Evolutionary conservation across 1,140 invertebrate genomes (phyloP), one percentile per base, ranked within the genome.

Genomic region (Bradysia coprophila): DNA sequence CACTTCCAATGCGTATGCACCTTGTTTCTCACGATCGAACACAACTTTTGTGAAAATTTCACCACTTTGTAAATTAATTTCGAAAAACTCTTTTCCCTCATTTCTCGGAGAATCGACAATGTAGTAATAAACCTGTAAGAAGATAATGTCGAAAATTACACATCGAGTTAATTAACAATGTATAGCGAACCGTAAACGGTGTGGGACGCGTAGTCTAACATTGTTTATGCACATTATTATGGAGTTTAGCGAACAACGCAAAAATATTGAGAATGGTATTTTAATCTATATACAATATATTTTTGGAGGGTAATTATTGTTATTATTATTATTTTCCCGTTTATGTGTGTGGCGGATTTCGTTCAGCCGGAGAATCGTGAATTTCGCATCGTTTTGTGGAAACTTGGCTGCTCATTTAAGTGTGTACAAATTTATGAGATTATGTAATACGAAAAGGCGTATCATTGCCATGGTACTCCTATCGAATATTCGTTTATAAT

Each of bases 1-100:
- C 43, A 96, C 88, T 56, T 91, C 86, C 48, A 96, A 63, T 9
- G 89, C 89, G 62, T 94, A 96, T 21, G 90, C 89, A 16, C 84
- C 85, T 57, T 93, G 87, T 68, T 91, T 91, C 61, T 92, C 87
- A 46, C 91, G 78, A 68, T 92, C 84, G 68, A 96, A 94, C 45
- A 91, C 80, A 37, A 87, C 69, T 62, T 90, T 91, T 2, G 90
- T 94, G 62, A 85, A 92, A 49, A 96, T 82, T 63, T 93, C 88
- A 1, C 91, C 91, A 11, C 86, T 87, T 56, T 92, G 81, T 55
- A 79, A 71, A 65, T 93, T 90, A 59, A 95, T 93, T 63, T 90
- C 84, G 63, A 94, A 95, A 65, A 82, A 92, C 59, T 90, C 83
- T 59, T 90, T 90, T 42, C 88, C 88, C 57, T 90, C 86, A 63